These are phyloP conservation scores for Halichondria panicea DNA, from an alignment of 37 sponge, comb jelly and placozoan genomes.

Conservation along the genomic window DNA sequence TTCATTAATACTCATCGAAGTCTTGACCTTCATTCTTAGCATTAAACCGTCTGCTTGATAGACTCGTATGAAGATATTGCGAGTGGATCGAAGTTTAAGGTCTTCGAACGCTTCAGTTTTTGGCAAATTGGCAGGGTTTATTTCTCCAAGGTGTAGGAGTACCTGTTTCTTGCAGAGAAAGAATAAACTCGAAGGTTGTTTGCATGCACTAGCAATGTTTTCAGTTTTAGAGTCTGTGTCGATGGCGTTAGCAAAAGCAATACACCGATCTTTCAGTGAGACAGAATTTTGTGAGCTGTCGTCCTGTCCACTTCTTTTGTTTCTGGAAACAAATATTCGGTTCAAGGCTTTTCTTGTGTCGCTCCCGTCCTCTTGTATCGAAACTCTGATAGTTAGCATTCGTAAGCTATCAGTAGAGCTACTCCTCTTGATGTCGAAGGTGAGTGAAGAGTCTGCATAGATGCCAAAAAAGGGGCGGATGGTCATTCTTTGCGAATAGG, in stretches of 20 bases:
- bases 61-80: conserved; percentile 27
- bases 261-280: conserved; percentile 44
- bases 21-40: conserved; percentile 38
- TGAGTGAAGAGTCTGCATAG: too few species aligned
- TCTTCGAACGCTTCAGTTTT: conserved; percentile 1
- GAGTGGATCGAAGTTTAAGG: not conserved
- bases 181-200: conserved; percentile 25
- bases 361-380: too few species aligned
- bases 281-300: too few species aligned
- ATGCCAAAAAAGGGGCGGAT: too few species aligned
- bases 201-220: not conserved
- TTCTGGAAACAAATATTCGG: too few species aligned
- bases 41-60: conserved; percentile 3
- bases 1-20: conserved; percentile 35
- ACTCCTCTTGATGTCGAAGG: too few species aligned
- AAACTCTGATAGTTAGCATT: too few species aligned
- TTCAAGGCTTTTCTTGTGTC: too few species aligned
- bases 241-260: conserved; percentile 46
- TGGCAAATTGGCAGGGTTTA: conserved; percentile 25
- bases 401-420: too few species aligned
- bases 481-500: too few species aligned
- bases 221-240: not conserved
- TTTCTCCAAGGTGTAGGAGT: conserved; percentile 20
- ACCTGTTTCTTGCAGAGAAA: conserved; percentile 59
- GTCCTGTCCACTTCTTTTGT: too few species aligned